A percentile compares a stretch with the other conserved stretches of the same genome.
Evolutionary conservation across 2,113 vertebrate species (phyloP).

Genomic region (Eulemur rufifrons): DNA sequence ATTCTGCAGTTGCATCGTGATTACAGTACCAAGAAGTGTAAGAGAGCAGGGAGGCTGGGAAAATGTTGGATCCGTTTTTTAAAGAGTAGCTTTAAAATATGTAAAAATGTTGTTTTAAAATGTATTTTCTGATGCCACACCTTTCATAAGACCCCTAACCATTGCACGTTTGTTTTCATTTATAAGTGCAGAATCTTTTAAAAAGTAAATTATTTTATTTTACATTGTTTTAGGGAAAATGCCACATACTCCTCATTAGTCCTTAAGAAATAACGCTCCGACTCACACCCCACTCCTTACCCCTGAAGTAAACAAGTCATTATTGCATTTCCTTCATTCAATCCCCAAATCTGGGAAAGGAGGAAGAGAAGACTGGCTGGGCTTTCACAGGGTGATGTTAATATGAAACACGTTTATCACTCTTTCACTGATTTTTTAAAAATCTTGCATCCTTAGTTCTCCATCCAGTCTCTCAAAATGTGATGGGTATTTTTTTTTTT

Average conservation of each 20-base stretch:
- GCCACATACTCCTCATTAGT: background rate
- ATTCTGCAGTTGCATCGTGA: too few species aligned
- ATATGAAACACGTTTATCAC: background rate
- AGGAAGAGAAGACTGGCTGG: background rate
- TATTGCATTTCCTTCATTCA: background rate
- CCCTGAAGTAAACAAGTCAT: background rate
- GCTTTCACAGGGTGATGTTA: background rate
- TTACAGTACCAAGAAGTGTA: background rate
- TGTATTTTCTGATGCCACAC: background rate
- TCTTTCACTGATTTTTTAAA: background rate
- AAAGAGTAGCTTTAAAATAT: background rate
- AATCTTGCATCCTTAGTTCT: background rate
- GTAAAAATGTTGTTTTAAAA: background rate
- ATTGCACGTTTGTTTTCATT: background rate
- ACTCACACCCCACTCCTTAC: background rate
- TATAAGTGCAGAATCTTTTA: background rate
- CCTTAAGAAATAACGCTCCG: background rate
- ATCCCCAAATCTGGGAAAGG: background rate
- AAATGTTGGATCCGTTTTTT: background rate
- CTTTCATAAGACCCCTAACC: background rate
- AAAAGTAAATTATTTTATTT: background rate
- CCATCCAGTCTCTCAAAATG: background rate
- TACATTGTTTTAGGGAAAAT: conserved; percentile 25
- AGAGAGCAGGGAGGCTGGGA: background rate
- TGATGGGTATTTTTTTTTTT: background rate